These are phyloP conservation scores for Dendrophyllia cribrosa DNA, from an alignment of 64 coral and sea anemone species.

Conservation along the genomic window DNA sequence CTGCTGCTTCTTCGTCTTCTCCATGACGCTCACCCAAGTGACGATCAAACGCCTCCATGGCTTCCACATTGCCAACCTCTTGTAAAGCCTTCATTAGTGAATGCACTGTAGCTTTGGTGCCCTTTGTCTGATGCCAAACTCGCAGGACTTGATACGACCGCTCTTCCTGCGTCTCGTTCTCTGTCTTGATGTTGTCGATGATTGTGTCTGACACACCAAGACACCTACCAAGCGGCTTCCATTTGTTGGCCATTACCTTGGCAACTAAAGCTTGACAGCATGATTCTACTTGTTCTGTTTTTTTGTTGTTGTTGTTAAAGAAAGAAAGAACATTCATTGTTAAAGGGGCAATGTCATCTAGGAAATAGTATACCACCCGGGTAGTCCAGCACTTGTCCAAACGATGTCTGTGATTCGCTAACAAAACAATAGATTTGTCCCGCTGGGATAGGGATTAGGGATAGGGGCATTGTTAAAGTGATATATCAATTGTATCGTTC, in stretches of 20 bases:
- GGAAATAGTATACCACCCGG: no score
- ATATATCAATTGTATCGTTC: no score
- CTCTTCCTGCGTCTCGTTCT: conserved; percentile 5
- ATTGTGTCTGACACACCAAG: neutral
- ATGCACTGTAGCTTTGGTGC: neutral
- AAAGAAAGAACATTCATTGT: neutral
- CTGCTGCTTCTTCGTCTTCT: neutral
- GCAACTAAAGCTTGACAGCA: conserved; percentile 20
- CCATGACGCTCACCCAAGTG: neutral
- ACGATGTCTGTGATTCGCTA: no score
- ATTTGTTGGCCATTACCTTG: neutral
- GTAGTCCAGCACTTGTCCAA: no score
- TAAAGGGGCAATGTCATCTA: no score
- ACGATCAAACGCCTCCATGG: conserved; percentile 8
- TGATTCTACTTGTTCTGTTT: neutral
- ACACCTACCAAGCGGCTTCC: conserved; percentile 10
- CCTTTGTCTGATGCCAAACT: neutral
- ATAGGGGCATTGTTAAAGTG: no score
- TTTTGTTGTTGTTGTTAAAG: neutral
- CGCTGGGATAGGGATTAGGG: no score
- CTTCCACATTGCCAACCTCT: neutral
- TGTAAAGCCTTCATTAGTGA: neutral
- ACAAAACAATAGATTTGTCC: no score
- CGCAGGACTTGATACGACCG: neutral
- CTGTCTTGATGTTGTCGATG: neutral